Base-by-base conservation (phyloP, 2,888 invertebrate genomes). In the Cephus nigrinus region DNA sequence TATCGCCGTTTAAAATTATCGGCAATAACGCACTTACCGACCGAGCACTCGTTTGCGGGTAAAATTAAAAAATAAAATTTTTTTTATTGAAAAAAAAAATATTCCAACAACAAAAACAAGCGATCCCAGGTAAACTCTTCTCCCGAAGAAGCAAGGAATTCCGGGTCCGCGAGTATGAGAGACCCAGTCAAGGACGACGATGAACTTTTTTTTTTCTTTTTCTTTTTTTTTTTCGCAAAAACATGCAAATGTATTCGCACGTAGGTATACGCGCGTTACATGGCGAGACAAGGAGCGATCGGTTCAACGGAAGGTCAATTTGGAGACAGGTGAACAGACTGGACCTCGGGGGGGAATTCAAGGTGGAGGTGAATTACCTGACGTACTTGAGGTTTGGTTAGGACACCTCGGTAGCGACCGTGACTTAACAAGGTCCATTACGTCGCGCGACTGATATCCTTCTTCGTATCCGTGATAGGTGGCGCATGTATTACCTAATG, bases 161-260 rank as follows among this genome's bases (percentile, higher is more conserved):
- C 83, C 84, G 82, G 75, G 83, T 80, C 71, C 80, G 81, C 79
- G 80, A 80, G 85, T 83, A 85, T 84, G 86, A 86, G 55, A 55
- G 55, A 55, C 55, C 23, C 55, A 74, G 79, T 75, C 75, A 89
- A 88, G 88, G 88, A 83, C 88, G 83, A 78, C 85, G 87, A 85
- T 84, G 85, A 85, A 82, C 88, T 88, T 88, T 40, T 36, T 1
- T 36, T 12, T 12, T 40, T 36, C 4, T 36, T 12, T 4, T 11
- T 36, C 3, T 36, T 36, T 36, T 40, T 40, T 40, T 40, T 36
- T 40, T 87, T 88, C 87, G 88, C 85, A 84, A 84, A 82, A 83
- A 85, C 83, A 89, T 89, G 88, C 85, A 87, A 89, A 89, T 87
- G 87, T 89, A 89, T 89, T 88, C 88, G 84, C 81, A 85, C 85